phyloP scores from a whole-genome alignment of 2,113 vertebrate genomes.

The Suncus etruscus region DNA sequence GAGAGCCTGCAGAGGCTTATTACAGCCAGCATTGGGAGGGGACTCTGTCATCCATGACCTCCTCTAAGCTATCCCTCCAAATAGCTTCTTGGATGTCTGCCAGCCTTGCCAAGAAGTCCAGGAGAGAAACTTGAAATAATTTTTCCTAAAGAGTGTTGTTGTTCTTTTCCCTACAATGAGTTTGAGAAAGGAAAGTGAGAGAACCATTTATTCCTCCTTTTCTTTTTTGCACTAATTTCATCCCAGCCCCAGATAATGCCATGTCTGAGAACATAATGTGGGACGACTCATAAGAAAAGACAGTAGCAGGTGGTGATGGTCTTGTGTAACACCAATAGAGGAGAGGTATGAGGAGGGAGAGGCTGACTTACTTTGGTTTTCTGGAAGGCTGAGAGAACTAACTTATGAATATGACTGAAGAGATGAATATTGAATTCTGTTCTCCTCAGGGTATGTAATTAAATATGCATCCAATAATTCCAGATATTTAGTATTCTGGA shows the following conservation, averaged over 20 bases:
- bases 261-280: background rate
- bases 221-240: background rate
- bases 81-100: constrained; percentile 73
- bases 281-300: background rate
- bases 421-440: constrained; percentile 56
- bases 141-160: constrained; percentile 30
- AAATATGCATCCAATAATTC: constrained; percentile 14
- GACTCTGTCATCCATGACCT: constrained; percentile 67
- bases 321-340: background rate
- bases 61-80: constrained; percentile 40
- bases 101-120: constrained; percentile 61
- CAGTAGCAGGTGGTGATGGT: background rate
- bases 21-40: constrained; percentile 27
- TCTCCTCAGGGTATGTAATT: constrained; percentile 66
- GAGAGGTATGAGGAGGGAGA: background rate
- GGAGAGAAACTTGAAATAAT: constrained; percentile 61
- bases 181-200: background rate
- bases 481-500: constrained; percentile 65
- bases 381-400: constrained; percentile 34
- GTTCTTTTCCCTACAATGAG: background rate
- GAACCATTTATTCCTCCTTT: background rate
- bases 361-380: background rate
- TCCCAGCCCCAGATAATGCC: background rate
- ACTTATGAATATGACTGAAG: constrained; percentile 5
- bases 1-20: constrained; percentile 23